Evolutionary conservation across 2,797 vertebrate species (phyloP), one percentile per base, ranked within the genome.

Genomic region (Sorex maritimensis): DNA sequence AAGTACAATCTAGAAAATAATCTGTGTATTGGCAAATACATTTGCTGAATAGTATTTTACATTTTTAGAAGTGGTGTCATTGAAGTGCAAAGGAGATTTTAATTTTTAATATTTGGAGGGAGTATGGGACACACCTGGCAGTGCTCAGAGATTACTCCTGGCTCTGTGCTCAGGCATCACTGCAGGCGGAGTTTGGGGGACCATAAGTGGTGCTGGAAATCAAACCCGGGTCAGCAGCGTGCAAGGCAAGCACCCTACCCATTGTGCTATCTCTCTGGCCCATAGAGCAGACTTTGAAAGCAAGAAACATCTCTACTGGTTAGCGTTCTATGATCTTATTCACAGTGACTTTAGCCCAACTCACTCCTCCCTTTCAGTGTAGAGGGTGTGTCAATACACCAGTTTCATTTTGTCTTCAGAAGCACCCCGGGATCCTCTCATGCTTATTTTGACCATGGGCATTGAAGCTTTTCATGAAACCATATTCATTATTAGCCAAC

Each of bases 401-500:
- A 28, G 15, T 23, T 0, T 77, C 80, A 71, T 9, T 23, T 63
- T 28, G 67, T 71, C 75, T 79, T 81, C n/a, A 8, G 75, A 90
- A 61, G 46, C 14, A 34, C 86, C 4, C 5, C 8, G 38, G 44
- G 14, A 41, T 82, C 28, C 21, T 34, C 21, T n/a, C 3, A n/a
- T 19, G 46, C 63, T 52, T 81, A 2, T 86, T 91, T 61, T 68
- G 49, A 73, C 46, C 61, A 75, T n/a, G 63, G 92, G n/a, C 44
- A 34, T 11, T 12, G 21, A 8, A 3, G 80, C 41, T 83, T 49
- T 85, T 30, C 73, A 82, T 63, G 84, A 86, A 77, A 74, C 49
- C 23, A 68, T 74, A 93, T 74, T 93, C 90, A 82, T 94, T 95
- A 92, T 96, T 88, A 94, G 86, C 75, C 38, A 65, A 95, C 61